Conservation (phyloP, 2,113 vertebrate genomes). For the Archocentrus centrarchus region DNA sequence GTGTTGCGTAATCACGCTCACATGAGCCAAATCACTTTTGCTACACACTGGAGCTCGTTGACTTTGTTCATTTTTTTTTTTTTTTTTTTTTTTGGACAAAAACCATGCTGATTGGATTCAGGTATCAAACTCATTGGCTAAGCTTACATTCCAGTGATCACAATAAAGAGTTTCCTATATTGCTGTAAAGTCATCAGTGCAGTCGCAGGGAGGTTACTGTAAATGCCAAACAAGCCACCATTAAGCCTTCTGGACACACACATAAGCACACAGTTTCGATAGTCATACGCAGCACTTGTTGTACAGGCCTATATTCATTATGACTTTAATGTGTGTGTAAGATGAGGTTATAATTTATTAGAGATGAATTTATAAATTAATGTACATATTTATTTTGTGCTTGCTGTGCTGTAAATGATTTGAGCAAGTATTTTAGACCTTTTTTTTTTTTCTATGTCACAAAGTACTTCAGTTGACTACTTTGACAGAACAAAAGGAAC, state of each 20-base stretch:
- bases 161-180: constrained; percentile 57
- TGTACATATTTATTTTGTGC: constrained; percentile 87
- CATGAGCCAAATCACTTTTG: background rate
- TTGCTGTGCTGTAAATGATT: constrained; percentile 85
- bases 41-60: constrained; percentile 35
- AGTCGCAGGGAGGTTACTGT: constrained; percentile 17
- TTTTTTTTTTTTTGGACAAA: constrained; percentile 32
- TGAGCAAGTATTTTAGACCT: constrained; percentile 60
- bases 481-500: constrained; percentile 69
- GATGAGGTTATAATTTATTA: constrained; percentile 74
- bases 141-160: constrained; percentile 81
- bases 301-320: constrained; percentile 61
- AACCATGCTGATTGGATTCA: constrained; percentile 9
- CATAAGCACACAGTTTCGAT: background rate
- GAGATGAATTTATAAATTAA: constrained; percentile 81
- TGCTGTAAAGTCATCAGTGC: constrained; percentile 40
- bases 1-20: constrained; percentile 7
- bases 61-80: background rate
- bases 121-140: constrained; percentile 63
- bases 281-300: constrained; percentile 29
- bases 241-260: constrained; percentile 43
- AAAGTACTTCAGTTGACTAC: constrained; percentile 61
- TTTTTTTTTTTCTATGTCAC: constrained; percentile 61
- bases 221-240: constrained; percentile 52
- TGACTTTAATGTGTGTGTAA: constrained; percentile 49